These are phyloP conservation scores for Eristalis tenax DNA, from an alignment of 2,888 invertebrate species.

Conservation along the genomic window DNA sequence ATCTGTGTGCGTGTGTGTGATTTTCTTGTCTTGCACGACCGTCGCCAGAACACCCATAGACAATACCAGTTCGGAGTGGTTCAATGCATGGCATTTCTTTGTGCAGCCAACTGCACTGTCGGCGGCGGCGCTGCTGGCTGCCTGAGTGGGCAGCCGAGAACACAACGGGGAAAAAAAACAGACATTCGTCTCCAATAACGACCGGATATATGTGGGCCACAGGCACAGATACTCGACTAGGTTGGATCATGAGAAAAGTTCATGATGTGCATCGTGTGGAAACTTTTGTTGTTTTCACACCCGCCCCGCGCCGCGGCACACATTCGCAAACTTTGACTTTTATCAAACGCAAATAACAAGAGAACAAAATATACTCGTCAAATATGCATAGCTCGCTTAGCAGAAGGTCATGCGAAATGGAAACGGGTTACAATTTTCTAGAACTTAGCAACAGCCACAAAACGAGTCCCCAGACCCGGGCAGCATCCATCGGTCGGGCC, in stretches of 20 bases:
- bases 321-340: constrained; percentile 29
- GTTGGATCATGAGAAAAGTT: not conserved
- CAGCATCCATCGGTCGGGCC: constrained; percentile 7
- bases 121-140: constrained; percentile 29
- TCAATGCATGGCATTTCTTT: constrained; percentile 39
- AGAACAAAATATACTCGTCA: not conserved
- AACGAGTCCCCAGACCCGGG: not conserved
- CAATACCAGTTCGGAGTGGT: constrained; percentile 45
- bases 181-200: not conserved
- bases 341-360: constrained; percentile 3
- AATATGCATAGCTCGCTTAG: constrained; percentile 15
- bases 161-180: not conserved
- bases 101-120: constrained; percentile 31
- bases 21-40: not conserved
- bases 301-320: not conserved
- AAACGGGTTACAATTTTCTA: constrained; percentile 38
- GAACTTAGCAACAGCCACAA: constrained; percentile 39
- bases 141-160: constrained; percentile 6
- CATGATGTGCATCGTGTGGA: constrained; percentile 18
- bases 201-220: constrained; percentile 26
- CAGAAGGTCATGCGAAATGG: constrained; percentile 30
- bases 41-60: not conserved
- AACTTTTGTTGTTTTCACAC: constrained; percentile 10
- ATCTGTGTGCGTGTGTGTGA: not conserved
- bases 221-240: not conserved